Evolutionary conservation across 2,113 vertebrate species (phyloP).

Genomic region (Otocyon megalotis): DNA sequence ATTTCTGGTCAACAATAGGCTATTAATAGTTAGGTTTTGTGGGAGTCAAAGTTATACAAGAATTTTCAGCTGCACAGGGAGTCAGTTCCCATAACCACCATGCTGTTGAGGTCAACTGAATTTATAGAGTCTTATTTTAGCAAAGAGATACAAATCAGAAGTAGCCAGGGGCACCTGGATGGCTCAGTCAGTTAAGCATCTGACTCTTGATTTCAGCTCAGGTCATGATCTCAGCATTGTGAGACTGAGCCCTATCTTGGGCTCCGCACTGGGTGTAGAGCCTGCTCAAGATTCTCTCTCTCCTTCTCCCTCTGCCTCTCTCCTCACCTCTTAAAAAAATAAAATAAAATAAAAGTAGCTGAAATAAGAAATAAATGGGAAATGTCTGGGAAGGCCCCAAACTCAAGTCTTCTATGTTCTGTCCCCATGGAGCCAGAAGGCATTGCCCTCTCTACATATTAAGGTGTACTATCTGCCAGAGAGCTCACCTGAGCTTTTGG

Average conservation of each 20-base stretch:
- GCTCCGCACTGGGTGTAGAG: neutral
- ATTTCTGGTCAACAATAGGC: neutral
- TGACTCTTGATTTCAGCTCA: neutral
- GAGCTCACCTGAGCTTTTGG: neutral
- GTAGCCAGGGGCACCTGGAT: neutral
- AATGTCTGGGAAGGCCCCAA: neutral
- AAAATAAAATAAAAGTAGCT: neutral
- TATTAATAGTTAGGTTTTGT: neutral
- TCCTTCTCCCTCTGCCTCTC: neutral
- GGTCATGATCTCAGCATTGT: neutral
- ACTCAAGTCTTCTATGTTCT: neutral
- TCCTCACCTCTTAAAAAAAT: neutral
- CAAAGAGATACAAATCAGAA: neutral
- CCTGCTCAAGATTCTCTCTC: neutral
- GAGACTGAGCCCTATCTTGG: neutral
- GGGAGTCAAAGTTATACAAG: neutral
- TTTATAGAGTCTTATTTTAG: neutral
- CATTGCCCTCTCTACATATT: neutral
- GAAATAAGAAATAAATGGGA: neutral
- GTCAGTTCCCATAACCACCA: neutral
- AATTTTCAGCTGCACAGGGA: neutral
- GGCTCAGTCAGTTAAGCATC: neutral
- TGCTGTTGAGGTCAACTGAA: neutral
- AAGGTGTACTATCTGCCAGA: neutral
- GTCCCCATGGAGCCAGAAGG: fast-evolving